A percentile compares a stretch with the other conserved stretches of the same genome.
Conservation (phyloP, 2,797 vertebrate genomes). For the Telmatherina bonti region DNA sequence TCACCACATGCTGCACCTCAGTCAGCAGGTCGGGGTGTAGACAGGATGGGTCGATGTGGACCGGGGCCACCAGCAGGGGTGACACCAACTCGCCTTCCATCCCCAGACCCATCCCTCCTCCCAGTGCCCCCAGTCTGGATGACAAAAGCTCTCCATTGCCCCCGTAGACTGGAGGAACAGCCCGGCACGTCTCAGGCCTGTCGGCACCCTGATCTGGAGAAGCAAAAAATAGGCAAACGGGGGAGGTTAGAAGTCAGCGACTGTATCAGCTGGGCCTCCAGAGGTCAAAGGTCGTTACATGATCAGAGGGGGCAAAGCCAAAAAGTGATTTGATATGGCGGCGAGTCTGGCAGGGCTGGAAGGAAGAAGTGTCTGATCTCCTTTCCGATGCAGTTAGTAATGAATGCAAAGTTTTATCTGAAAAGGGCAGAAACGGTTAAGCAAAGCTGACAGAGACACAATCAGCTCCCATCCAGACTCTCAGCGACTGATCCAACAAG, state of each 20-base stretch:
- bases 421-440: constrained; percentile 12
- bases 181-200: constrained; percentile 91
- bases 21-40: constrained; percentile 95
- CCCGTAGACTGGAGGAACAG: constrained; percentile 82
- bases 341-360: constrained; percentile 32
- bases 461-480: not conserved
- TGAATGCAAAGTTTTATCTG: not conserved
- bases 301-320: constrained; percentile 61
- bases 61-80: constrained; percentile 89
- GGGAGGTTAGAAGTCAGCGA: constrained; percentile 62
- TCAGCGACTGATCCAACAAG: constrained; percentile 12
- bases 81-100: constrained; percentile 92
- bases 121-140: constrained; percentile 84
- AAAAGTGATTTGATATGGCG: constrained; percentile 41
- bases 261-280: constrained; percentile 46
- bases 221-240: constrained; percentile 46
- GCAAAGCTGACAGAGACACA: not conserved
- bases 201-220: constrained; percentile 90
- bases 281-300: constrained; percentile 57
- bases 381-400: constrained; percentile 18
- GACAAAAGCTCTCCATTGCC: constrained; percentile 89
- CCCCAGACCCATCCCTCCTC: constrained; percentile 50
- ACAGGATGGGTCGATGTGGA: constrained; percentile 92
- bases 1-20: constrained; percentile 96
- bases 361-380: constrained; percentile 49